Percentiles rank a stretch among this genome's conserved stretches.
These are phyloP conservation scores for Lophius americanus DNA, from an alignment of 2,797 vertebrate species.

Conservation along the genomic window DNA sequence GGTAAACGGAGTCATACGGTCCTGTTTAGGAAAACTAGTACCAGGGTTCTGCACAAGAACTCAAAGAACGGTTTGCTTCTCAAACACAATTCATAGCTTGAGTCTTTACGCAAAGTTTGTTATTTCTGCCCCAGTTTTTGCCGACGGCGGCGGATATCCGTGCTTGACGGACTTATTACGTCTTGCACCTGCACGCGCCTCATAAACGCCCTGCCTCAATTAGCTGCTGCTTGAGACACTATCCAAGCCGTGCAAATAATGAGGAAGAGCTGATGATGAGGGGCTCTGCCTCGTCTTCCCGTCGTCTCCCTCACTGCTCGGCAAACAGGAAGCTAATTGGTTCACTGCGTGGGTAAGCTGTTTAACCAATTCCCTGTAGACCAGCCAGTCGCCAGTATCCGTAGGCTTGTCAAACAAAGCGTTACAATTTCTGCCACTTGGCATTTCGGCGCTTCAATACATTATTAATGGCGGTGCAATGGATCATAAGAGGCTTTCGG, in stretches of 20 bases:
- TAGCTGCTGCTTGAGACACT: constrained; percentile 29
- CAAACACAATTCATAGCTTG: constrained; percentile 29
- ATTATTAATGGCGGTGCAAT: constrained; percentile 53
- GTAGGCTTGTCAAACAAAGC: constrained; percentile 45
- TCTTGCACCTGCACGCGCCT: constrained; percentile 37
- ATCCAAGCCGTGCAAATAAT: constrained; percentile 43
- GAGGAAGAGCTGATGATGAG: constrained; percentile 52
- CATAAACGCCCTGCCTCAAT: constrained; percentile 43
- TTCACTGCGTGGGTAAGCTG: constrained; percentile 26
- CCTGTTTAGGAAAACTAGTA: not conserved
- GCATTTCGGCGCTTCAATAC: constrained; percentile 30
- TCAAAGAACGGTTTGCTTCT: constrained; percentile 16
- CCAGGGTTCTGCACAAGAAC: constrained; percentile 3
- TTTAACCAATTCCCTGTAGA: constrained; percentile 47
- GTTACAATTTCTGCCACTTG: constrained; percentile 26
- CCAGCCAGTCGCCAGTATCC: constrained; percentile 45
- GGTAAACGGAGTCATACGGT: constrained; percentile 11
- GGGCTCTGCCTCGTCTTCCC: constrained; percentile 21
- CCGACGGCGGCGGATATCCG: constrained; percentile 15
- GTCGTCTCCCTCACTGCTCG: constrained; percentile 36
- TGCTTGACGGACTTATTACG: constrained; percentile 28
- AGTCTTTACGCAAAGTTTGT: constrained; percentile 16
- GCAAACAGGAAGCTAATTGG: constrained; percentile 52
- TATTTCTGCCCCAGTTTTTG: constrained; percentile 41
- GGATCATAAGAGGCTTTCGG: constrained; percentile 42